Evolutionary conservation across 2,888 invertebrate species (phyloP), one percentile per base, ranked within the genome.

Genomic region (Callimorpha dominula): DNA sequence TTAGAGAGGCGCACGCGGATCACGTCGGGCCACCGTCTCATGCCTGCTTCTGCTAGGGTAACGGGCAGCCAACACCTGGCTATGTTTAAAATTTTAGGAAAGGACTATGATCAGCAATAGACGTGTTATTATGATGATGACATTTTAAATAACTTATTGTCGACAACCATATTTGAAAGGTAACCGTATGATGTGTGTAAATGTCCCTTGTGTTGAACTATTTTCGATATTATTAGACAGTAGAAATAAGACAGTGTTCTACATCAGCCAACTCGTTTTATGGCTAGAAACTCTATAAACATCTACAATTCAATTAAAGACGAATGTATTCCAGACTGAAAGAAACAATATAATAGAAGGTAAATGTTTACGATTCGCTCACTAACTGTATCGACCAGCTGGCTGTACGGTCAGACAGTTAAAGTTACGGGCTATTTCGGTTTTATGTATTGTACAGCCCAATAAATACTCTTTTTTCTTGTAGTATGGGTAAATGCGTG

Each of bases 361-460:
- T 79, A 80, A 83, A 81, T 78, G 70, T 83, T 82, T 83, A 78
- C 63, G 71, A 49, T 68, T 72, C 65, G 52, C 63, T 62, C 70
- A 71, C 70, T 77, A 78, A 76, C 76, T 73, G 76, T 76, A 79
- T 74, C 79, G 20, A 49, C 54, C 75, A 80, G 71, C 77, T 46
- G 76, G 69, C 73, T 20, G 77, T 83, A 83, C 77, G 52, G 82
- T 78, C 49, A 20, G 79, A 52, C 49, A 54, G 57, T 66, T 68
- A 63, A 68, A 72, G 62, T 72, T 68, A 72, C 72, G 54, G 4
- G 15, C 65, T 68, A 72, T 60, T 68, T 60, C 40, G 0, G 50
- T 68, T 72, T 68, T 65, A 72, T 72, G 43, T 68, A 31, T 67
- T 43, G 50, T 50, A 50, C n/a, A 49, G 54, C 14, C 40, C 40